A percentile compares a stretch with the other conserved stretches of the same genome.
Conservation (phyloP, 2,113 vertebrate genomes). For the Otis tarda region DNA sequence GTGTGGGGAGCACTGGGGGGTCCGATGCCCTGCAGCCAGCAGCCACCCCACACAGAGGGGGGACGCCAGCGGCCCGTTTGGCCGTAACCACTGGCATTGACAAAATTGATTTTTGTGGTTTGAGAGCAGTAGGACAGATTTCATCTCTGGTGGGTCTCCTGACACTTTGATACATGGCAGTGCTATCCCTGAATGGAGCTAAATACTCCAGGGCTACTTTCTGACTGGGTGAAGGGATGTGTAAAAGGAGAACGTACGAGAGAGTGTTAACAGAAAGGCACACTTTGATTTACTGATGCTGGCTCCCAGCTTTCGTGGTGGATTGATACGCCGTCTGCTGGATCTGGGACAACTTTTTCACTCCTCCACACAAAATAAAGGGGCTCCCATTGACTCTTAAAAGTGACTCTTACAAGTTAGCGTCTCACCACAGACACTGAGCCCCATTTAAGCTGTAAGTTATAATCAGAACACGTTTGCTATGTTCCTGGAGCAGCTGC, state of each 20-base stretch:
- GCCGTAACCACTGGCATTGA: neutral
- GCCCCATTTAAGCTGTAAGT: constrained; percentile 12
- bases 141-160: constrained; percentile 68
- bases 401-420: constrained; percentile 36
- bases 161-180: constrained; percentile 74
- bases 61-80: neutral
- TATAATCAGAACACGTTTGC: neutral
- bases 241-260: constrained; percentile 52
- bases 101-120: constrained; percentile 10
- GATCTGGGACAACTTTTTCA: constrained; percentile 54
- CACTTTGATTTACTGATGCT: constrained; percentile 72
- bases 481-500: neutral
- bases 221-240: constrained; percentile 60
- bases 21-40: neutral
- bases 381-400: constrained; percentile 7
- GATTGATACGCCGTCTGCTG: constrained; percentile 73
- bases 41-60: fast-evolving
- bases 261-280: constrained; percentile 65
- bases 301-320: constrained; percentile 58
- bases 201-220: constrained; percentile 68
- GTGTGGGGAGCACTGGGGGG: neutral
- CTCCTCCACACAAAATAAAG: constrained; percentile 45
- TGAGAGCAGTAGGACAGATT: constrained; percentile 62
- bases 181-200: constrained; percentile 67
- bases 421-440: neutral